Evolutionary conservation across 2,888 invertebrate genomes (phyloP).

Genomic region (Volucella zonaria): DNA sequence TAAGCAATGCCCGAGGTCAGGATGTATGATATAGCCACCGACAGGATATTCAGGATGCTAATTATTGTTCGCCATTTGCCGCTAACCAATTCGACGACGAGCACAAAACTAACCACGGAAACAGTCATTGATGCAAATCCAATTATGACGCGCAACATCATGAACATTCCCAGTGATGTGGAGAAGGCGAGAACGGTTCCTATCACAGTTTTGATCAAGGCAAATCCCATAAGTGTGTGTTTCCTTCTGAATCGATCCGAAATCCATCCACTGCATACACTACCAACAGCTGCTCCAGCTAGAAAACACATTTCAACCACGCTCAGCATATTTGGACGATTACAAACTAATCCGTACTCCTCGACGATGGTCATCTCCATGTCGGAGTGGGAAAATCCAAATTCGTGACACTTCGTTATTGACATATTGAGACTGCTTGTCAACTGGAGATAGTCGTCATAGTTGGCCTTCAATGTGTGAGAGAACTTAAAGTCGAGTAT

Average conservation of each 20-base stretch:
- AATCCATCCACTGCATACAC: conserved; percentile 86
- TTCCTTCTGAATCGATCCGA: conserved; percentile 87
- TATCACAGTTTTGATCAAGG: conserved; percentile 84
- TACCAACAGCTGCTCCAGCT: conserved; percentile 86
- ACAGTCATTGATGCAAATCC: conserved; percentile 86
- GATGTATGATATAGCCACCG: conserved; percentile 85
- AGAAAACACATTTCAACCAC: conserved; percentile 87
- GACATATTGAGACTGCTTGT: conserved; percentile 74
- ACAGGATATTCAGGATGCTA: conserved; percentile 86
- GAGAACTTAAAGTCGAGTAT: conserved; percentile 80
- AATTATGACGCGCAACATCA: conserved; percentile 84
- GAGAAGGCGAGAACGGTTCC: conserved; percentile 84
- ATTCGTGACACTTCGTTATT: conserved; percentile 79
- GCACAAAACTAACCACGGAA: conserved; percentile 87
- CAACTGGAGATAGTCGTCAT: conserved; percentile 56
- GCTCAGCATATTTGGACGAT: conserved; percentile 83
- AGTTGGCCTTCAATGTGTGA: conserved; percentile 23
- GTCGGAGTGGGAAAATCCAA: conserved; percentile 80
- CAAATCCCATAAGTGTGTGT: conserved; percentile 85
- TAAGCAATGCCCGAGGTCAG: conserved; percentile 85
- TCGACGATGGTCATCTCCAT: conserved; percentile 84
- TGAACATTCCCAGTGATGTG: conserved; percentile 85
- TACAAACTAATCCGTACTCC: conserved; percentile 86
- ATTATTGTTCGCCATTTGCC: conserved; percentile 86
- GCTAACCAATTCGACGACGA: conserved; percentile 86